Base-by-base conservation (phyloP, 1,140 invertebrate genomes). In the Caenorhabditis tropicalis region DNA sequence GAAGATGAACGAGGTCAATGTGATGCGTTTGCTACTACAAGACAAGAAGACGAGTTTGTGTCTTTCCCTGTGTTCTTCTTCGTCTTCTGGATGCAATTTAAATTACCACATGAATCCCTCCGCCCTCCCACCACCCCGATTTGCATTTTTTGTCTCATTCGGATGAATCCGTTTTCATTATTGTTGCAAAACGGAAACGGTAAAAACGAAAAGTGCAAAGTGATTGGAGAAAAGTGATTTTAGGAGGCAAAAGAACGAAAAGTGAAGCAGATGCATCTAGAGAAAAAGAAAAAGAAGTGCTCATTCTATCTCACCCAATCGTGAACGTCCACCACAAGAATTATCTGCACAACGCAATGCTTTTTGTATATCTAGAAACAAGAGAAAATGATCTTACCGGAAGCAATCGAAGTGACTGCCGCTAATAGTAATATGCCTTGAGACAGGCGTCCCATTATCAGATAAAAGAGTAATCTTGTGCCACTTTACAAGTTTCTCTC, bases 1-100 rank as follows among this genome's bases (percentile, higher is more conserved):
- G 31, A 65, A 65, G 65, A 74, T 74, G 65, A 74, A 74, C 65
- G 65, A 74, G 65, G 65, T 74, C 65, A 74, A 74, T 74, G 65
- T 74, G 65, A 74, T 74, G 29, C 29, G 19, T 19, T 56, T 56
- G 65, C 65, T 74, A 74, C 65, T 74, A 74, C 33, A 65, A 65
- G 58, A 65, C 53, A 27, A 58, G n/a, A 74, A 74, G 65, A 74
- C 65, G 65, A 74, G 58, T 65, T 56, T n/a, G 12, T 56, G 53
- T 56, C 21, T n/a, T 24, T 51, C n/a, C n/a, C n/a, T n/a, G n/a
- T n/a, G n/a, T 46, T 58, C 24, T 58, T 27, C 27, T 29, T 58
- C 56, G 27, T 36, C 36, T 74, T 74, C 65, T 74, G 65, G 65
- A 74, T 43, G 65, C 65, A 74, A 74, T 74, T 74, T 74, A 74